Evolutionary conservation across 2,888 invertebrate genomes (phyloP).

Genomic region (Pherbina coryleti): DNA sequence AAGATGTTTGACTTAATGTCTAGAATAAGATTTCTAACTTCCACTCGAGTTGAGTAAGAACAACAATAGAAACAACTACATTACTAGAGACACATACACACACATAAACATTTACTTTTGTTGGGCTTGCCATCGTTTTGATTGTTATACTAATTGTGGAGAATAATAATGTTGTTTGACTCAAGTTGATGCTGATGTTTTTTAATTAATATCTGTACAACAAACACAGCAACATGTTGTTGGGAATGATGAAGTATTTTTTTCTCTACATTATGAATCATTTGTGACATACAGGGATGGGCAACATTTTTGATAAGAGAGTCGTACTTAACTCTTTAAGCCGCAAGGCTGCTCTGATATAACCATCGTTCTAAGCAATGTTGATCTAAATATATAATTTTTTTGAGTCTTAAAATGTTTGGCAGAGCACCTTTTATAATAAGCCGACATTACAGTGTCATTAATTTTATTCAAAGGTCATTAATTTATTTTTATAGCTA

Average conservation of each 20-base stretch:
- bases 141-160: constrained; percentile 27
- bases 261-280: no score
- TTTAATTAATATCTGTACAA: background rate
- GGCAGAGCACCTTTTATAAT: no score
- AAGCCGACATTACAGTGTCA: no score
- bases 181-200: background rate
- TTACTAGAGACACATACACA: background rate
- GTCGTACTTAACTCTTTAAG: no score
- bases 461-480: no score
- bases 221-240: background rate
- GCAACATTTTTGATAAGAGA: no score
- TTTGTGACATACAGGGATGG: no score
- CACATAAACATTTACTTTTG: background rate
- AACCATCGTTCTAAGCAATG: no score
- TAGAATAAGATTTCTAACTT: background rate
- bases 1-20: background rate
- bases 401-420: no score
- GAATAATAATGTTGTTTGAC: constrained; percentile 21
- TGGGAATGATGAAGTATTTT: background rate
- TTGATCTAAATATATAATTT: no score
- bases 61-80: background rate
- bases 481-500: no score
- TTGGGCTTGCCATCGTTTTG: constrained; percentile 22
- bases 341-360: no score
- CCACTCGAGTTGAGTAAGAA: background rate